Percentiles rank a stretch among this genome's conserved stretches.
These are phyloP conservation scores for Acrocera orbiculus DNA, from an alignment of 2,888 invertebrate species.

Conservation along the genomic window DNA sequence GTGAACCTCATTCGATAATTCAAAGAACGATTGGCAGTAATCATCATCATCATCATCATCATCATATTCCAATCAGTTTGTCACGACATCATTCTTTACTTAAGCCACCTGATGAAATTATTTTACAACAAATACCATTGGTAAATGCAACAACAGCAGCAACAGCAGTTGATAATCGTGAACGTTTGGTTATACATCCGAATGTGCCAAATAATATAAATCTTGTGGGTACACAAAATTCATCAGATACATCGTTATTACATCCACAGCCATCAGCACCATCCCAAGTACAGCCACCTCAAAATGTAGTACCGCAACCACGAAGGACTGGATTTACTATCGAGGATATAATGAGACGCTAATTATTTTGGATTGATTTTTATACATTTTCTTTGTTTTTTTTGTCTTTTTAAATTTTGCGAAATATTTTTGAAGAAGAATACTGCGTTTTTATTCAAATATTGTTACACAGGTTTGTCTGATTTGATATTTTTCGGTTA, in stretches of 20 bases:
- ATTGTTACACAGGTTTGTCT: no score
- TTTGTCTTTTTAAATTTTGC: no score
- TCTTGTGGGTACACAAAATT: not conserved
- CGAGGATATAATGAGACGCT: constrained; percentile 80
- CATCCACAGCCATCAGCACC: constrained; percentile 20
- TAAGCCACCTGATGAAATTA: constrained; percentile 13
- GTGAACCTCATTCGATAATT: constrained; percentile 17
- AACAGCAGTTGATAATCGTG: constrained; percentile 11
- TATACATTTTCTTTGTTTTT: no score
- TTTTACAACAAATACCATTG: constrained; percentile 12
- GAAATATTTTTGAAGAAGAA: no score
- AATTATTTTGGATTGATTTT: no score
- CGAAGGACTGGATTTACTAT: constrained; percentile 76
- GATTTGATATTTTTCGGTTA: no score
- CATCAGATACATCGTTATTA: not conserved
- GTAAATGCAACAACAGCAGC: constrained; percentile 10
- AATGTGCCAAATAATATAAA: constrained; percentile 9
- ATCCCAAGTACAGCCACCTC: constrained; percentile 7
- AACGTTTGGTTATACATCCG: constrained; percentile 12
- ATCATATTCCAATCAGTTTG: constrained; percentile 15
- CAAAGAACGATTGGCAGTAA: constrained; percentile 13
- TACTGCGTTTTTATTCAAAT: no score
- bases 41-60: constrained; percentile 10
- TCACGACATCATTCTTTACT: constrained; percentile 18
- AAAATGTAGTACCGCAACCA: constrained; percentile 32